Percentiles rank a stretch among this genome's conserved stretches.
Evolutionary conservation across 2,113 vertebrate species (phyloP).

Genomic region (Nettapus auritus): DNA sequence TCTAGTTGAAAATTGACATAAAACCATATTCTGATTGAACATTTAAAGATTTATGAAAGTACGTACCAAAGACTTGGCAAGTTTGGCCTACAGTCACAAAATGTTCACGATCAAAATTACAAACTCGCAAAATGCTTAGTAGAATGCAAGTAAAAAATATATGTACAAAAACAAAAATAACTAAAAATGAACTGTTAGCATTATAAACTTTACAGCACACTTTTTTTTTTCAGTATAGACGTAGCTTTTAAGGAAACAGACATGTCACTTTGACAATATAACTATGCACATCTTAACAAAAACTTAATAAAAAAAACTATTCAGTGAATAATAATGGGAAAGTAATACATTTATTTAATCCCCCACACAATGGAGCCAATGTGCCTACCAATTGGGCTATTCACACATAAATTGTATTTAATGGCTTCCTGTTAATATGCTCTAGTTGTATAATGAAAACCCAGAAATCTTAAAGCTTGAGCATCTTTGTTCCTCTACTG

Average conservation of each 20-base stretch:
- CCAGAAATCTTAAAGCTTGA: constrained; percentile 48
- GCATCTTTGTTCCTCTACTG: constrained; percentile 49
- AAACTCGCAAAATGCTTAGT: background rate
- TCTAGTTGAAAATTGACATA: background rate
- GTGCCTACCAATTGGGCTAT: constrained; percentile 13
- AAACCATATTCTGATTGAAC: background rate
- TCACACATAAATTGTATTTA: constrained; percentile 69
- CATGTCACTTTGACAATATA: constrained; percentile 43
- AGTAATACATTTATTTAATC: constrained; percentile 55
- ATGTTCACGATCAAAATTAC: background rate
- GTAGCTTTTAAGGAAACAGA: constrained; percentile 32
- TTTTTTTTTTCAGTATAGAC: constrained; percentile 20
- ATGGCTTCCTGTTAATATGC: constrained; percentile 72
- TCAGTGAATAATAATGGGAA: constrained; percentile 48
- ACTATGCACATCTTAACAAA: constrained; percentile 30
- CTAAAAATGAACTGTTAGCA: background rate
- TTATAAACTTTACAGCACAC: background rate
- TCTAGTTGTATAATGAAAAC: constrained; percentile 64
- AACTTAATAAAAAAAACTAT: constrained; percentile 32
- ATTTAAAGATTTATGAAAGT: background rate
- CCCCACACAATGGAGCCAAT: constrained; percentile 42
- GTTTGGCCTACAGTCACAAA: background rate
- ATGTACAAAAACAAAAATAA: background rate
- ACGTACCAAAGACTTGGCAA: background rate
- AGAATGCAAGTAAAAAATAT: background rate